phyloP scores from a whole-genome alignment of 2,888 invertebrate species.

The Cheilosia urbana region DNA sequence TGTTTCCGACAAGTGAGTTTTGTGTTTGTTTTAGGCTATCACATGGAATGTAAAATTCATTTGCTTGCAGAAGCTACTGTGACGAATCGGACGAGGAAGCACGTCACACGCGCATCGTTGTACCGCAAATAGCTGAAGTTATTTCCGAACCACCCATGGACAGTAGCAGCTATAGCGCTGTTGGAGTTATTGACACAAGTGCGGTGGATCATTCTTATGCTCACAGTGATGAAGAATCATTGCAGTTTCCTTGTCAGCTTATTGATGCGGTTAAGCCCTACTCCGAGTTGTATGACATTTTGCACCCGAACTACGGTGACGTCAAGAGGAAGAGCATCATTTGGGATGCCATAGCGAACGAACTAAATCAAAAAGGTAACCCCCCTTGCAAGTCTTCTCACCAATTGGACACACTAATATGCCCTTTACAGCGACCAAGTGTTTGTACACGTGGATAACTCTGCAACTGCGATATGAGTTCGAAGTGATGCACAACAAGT shows the following conservation, averaged over 20 bases:
- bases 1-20: constrained; percentile 74
- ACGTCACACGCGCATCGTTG: neutral
- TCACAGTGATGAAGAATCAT: constrained; percentile 12
- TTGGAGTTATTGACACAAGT: constrained; percentile 1
- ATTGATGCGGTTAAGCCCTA: constrained; percentile 78
- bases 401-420: neutral
- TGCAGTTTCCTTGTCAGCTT: constrained; percentile 65
- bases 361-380: constrained; percentile 79
- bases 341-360: constrained; percentile 80
- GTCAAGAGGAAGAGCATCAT: constrained; percentile 79
- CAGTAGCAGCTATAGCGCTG: constrained; percentile 21
- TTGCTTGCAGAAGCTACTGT: constrained; percentile 23
- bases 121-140: neutral
- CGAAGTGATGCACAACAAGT: constrained; percentile 75
- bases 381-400: neutral
- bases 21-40: neutral
- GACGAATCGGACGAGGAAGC: constrained; percentile 27
- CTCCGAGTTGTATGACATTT: constrained; percentile 78
- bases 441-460: constrained; percentile 80
- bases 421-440: constrained; percentile 78
- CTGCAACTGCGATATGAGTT: constrained; percentile 80
- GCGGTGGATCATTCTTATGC: constrained; percentile 26
- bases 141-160: constrained; percentile 16
- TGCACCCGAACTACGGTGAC: constrained; percentile 73
- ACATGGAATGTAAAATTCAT: no score